Base-by-base conservation (phyloP, 2,113 vertebrate species). In the Columba janthina region DNA sequence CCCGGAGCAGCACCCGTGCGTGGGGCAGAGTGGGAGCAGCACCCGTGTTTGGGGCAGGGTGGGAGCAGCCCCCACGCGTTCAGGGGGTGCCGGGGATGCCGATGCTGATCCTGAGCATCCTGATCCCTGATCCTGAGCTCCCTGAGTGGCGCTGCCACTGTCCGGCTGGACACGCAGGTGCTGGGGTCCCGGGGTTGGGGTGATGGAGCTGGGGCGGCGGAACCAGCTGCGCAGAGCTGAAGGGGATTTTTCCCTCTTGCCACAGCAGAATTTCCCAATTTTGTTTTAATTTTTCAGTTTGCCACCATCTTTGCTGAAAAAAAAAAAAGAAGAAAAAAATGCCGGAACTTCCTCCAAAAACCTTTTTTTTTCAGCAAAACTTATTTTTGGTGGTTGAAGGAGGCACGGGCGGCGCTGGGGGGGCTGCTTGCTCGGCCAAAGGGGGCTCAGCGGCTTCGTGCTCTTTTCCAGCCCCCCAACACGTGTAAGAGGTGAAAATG, bases 401-500 rank as follows among this genome's bases (percentile, higher is more conserved):
- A 51, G 42, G 48, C 2, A 5, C 3, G 0, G 10, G 53, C 0
- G 0, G 31, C 2, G 28, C 88, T 0, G 54, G 75, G 60, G 69
- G 10, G 22, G 91, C 3, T 32, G 17, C 53, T 18, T 4, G 2
- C 20, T 18, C 5, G 7, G 71, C 22, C 44, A 1, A 51, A 5
- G 0, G 29, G 36, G 29, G 51, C 58, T 94, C 88, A 94, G 28
- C 15, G 13, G 7, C n/a, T 81, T 80, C 48, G 87, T 7, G 0
- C 12, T 89, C 22, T 88, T 15, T 87, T 84, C 36, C 90, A 94
- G 86, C 72, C n/a, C 18, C 17, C 2, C 24, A 19, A 20, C 2
- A 2, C 0, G 13, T 3, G 2, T 7, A 64, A n/a, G 66, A 74
- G 88, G 56, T 15, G 32, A 85, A 94, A 94, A 99, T 99, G 99